Conservation (phyloP, 2,797 vertebrate genomes). For the Poliocrania exsul region DNA sequence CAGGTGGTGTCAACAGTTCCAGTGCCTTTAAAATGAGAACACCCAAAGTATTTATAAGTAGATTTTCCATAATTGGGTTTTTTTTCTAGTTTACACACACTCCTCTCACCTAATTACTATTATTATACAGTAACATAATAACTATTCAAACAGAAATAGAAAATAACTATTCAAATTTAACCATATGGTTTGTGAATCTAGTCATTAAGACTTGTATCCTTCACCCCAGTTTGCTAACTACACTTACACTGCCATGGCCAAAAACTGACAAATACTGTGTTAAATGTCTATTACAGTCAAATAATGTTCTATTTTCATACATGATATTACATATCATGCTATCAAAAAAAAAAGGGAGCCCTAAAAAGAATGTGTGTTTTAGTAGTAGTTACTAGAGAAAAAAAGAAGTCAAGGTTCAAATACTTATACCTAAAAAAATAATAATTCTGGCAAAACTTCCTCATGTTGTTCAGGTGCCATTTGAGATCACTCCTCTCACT, state of each 20-base stretch:
- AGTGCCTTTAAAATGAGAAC: constrained; percentile 81
- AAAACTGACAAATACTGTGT: not conserved
- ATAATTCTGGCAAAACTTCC: not conserved
- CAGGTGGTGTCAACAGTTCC: constrained; percentile 87
- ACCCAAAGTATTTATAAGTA: not conserved
- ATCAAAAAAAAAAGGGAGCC: not conserved
- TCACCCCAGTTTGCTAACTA: not conserved
- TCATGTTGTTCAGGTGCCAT: not conserved
- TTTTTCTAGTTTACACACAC: not conserved
- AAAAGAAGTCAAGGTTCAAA: not conserved
- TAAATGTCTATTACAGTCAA: not conserved
- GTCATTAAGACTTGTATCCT: not conserved
- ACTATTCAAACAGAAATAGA: not conserved
- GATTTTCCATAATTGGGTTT: not conserved
- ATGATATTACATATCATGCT: not conserved
- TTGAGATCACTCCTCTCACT: not conserved
- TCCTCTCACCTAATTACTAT: not conserved
- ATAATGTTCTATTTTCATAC: not conserved
- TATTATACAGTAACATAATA: not conserved
- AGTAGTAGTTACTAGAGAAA: not conserved
- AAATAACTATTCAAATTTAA: not conserved
- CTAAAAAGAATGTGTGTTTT: not conserved
- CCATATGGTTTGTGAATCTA: not conserved
- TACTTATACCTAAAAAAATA: not conserved
- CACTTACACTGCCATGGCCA: not conserved